Evolutionary conservation across 2,888 invertebrate genomes (phyloP), one percentile per base, ranked within the genome.

Genomic region (Spialia ferax): DNA sequence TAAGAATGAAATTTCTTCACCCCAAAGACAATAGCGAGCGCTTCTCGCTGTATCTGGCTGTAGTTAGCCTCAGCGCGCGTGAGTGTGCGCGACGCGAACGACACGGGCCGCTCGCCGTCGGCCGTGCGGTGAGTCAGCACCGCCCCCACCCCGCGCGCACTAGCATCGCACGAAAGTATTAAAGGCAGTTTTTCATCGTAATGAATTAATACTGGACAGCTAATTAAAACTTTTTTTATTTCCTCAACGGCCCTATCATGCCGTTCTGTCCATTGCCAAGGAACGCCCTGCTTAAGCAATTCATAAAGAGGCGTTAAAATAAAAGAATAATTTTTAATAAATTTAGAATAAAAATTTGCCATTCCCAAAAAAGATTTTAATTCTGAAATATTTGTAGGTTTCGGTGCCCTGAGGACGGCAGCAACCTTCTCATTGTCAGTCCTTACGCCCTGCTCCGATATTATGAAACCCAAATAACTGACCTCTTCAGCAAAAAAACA

Each of bases 41-140:
- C 62, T n/a, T 62, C 62, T 1, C 23, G 20, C 2, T 62, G 62
- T 10, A 62, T 48, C 10, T 62, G 62, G 8, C 35, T 52, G 10
- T 52, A 62, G 8, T 52, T 32, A 35, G 1, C 3, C n/a, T 62
- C 62, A 0, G 32, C 22, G 0, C 10, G 8, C 1, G 35, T 22
- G 3, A 62, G 35, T 8, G 62, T 22, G 5, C 62, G 62, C n/a
- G 62, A 62, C 22, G 62, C 62, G 29, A 35, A 62, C n/a, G 62
- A 10, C 22, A 62, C 52, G 10, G 23, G 22, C 10, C 62, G 50
- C 22, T 62, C 62, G 22, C 35, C 50, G n/a, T 0, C 61, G 23
- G 8, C 32, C 29, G 50, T 32, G 32, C n/a, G 15, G 1, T 61
- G 61, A 0, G 61, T 22, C 4, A 61, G 50, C 20, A 61, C 50